These are phyloP conservation scores for Ichneumon xanthorius DNA, from an alignment of 2,888 invertebrate genomes.

Conservation along the genomic window DNA sequence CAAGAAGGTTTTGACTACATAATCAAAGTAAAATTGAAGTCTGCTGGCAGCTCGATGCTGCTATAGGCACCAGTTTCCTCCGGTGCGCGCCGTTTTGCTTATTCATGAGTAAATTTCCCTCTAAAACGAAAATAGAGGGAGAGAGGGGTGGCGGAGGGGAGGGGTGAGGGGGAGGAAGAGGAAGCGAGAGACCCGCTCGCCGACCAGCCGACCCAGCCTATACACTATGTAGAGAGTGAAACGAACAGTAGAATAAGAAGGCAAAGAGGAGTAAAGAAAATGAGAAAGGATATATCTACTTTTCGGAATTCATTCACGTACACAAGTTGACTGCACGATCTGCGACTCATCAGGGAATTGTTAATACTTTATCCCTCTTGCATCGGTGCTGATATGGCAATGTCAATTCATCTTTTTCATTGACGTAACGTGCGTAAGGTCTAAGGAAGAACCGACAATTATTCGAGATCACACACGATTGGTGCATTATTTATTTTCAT, in stretches of 20 bases:
- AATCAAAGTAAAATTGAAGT: slow-evolving; percentile 74
- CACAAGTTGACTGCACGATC: not conserved
- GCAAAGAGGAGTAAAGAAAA: slow-evolving; percentile 53
- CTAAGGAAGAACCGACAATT: too few species aligned
- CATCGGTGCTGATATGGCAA: too few species aligned
- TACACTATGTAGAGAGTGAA: slow-evolving; percentile 35
- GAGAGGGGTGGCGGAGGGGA: too few species aligned
- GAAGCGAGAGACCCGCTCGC: not conserved
- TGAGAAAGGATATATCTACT: slow-evolving; percentile 32
- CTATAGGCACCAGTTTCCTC: slow-evolving; percentile 23
- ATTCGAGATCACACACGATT: too few species aligned
- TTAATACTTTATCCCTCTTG: not conserved
- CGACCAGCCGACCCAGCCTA: not conserved
- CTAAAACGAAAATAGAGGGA: slow-evolving; percentile 74
- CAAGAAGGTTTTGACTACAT: slow-evolving; percentile 70
- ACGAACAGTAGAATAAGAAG: slow-evolving; percentile 56
- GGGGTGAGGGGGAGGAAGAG: slow-evolving; percentile 36
- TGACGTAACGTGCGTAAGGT: too few species aligned
- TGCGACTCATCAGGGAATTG: not conserved
- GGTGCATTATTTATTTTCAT: too few species aligned
- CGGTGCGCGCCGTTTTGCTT: slow-evolving; percentile 71
- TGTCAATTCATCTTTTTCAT: too few species aligned
- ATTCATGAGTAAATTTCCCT: slow-evolving; percentile 76
- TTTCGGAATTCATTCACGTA: slow-evolving; percentile 36
- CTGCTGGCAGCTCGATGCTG: slow-evolving; percentile 64